phyloP scores from a whole-genome alignment of 2,113 vertebrate species.

The Penelope pileata region DNA sequence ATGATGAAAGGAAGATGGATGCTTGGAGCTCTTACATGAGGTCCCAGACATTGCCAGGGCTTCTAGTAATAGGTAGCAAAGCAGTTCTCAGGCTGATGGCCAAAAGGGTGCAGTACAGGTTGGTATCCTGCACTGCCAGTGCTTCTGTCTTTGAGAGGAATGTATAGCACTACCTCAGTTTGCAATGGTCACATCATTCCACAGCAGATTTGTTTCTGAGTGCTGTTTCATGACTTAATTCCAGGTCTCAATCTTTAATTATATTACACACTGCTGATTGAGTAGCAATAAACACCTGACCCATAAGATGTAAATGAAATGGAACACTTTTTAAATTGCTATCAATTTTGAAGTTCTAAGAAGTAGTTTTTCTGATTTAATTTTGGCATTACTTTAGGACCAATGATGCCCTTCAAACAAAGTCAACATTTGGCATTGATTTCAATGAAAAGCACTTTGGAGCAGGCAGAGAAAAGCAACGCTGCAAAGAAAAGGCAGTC shows the following conservation, averaged over 20 bases:
- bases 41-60: not conserved
- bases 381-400: not conserved
- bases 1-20: not conserved
- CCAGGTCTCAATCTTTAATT: not conserved
- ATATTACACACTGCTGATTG: not conserved
- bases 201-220: not conserved
- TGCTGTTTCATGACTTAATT: not conserved
- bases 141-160: not conserved
- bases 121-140: not conserved
- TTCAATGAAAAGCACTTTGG: not conserved
- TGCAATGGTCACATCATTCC: not conserved
- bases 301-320: not conserved
- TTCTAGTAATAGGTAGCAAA: not conserved
- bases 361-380: not conserved
- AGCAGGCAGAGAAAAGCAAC: not conserved
- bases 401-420: not conserved
- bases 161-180: not conserved
- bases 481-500: not conserved
- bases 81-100: not conserved
- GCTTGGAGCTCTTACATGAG: not conserved
- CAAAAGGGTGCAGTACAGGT: not conserved
- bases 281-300: not conserved
- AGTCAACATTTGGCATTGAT: conserved; percentile 1
- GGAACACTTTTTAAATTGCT: not conserved
- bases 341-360: not conserved